Conservation (phyloP, 1,140 invertebrate species). For the Drosophila punjabiensis region DNA sequence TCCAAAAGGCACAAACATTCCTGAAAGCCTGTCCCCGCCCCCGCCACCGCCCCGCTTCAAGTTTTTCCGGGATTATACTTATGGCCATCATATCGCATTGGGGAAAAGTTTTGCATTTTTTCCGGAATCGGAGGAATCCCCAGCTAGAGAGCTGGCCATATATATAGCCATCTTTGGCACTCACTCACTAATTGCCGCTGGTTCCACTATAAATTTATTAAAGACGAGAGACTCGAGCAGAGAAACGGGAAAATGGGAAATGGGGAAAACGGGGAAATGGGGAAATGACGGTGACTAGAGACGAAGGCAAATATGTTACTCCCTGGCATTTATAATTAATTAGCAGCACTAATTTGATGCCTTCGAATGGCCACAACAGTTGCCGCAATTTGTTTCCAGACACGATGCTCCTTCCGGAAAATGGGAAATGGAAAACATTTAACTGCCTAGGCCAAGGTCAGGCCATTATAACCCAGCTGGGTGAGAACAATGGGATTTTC, state of each 20-base stretch:
- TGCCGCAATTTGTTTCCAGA: conserved; percentile 37
- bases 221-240: conserved; percentile 46
- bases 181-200: conserved; percentile 63
- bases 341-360: conserved; percentile 71
- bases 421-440: conserved; percentile 25
- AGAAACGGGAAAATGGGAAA: background rate
- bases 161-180: conserved; percentile 26
- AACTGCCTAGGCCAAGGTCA: conserved; percentile 45
- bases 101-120: conserved; percentile 16
- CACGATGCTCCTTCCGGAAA: conserved; percentile 2
- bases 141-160: background rate
- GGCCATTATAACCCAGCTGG: background rate
- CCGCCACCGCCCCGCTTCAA: background rate
- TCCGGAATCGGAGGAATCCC: conserved; percentile 24
- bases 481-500: background rate
- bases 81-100: conserved; percentile 6
- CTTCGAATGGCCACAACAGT: conserved; percentile 47
- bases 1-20: conserved; percentile 28
- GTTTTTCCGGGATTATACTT: conserved; percentile 34
- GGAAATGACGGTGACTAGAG: background rate
- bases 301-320: conserved; percentile 34
- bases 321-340: conserved; percentile 76
- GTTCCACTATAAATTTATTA: conserved; percentile 78
- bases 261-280: background rate
- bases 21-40: conserved; percentile 1